These are phyloP conservation scores for Helostoma temminkii DNA, from an alignment of 2,797 vertebrate species.

Conservation along the genomic window DNA sequence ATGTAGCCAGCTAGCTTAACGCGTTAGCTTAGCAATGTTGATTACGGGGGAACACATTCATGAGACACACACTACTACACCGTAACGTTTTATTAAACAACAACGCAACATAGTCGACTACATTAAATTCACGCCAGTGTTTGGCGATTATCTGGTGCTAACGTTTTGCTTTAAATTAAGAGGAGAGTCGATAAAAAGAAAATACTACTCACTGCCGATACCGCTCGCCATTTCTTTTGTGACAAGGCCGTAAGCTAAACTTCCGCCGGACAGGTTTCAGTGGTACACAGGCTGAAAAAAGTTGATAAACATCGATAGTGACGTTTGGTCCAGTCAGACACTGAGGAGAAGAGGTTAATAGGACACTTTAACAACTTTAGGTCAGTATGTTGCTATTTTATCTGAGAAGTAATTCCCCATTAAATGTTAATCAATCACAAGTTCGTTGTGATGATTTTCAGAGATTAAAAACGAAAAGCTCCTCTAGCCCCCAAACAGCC, in stretches of 20 bases:
- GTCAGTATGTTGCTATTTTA: too few relatives aligned
- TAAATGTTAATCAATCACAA: too few relatives aligned
- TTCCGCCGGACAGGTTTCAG: constrained; percentile 75
- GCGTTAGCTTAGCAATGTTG: constrained; percentile 62
- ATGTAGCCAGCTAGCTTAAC: neutral
- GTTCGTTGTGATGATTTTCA: too few relatives aligned
- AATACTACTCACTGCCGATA: constrained; percentile 90
- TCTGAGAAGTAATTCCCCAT: too few relatives aligned
- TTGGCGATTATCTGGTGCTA: rapidly evolving
- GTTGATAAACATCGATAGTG: too few relatives aligned
- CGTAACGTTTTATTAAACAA: constrained; percentile 8
- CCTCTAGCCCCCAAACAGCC: too few relatives aligned
- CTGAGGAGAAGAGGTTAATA: neutral
- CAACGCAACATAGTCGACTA: rapidly evolving
- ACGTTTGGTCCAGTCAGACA: neutral
- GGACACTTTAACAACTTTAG: too few relatives aligned
- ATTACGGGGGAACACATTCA: constrained; percentile 69
- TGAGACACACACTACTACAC: constrained; percentile 56
- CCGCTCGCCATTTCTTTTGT: constrained; percentile 90
- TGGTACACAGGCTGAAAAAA: constrained; percentile 26
- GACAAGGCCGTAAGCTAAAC: constrained; percentile 50
- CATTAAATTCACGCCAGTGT: rapidly evolving
- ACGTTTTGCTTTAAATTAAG: rapidly evolving
- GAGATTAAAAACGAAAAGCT: too few relatives aligned
- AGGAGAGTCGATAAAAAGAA: neutral